phyloP scores from a whole-genome alignment of 2,888 invertebrate species.

The Epistrophella euchroma region DNA sequence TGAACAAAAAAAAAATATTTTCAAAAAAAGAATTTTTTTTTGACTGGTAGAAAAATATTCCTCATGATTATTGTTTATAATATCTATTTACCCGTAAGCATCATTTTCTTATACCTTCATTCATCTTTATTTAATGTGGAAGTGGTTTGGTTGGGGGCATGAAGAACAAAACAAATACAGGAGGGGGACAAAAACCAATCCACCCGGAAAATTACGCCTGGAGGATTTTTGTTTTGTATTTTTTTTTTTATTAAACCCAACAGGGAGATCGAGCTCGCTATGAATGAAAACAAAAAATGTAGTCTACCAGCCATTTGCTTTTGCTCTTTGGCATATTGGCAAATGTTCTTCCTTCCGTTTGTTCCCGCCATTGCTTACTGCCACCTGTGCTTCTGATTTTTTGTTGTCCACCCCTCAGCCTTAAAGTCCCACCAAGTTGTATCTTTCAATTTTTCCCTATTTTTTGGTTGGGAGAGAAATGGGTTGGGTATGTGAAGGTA shows the following conservation, averaged over 20 bases:
- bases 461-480: not conserved
- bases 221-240: constrained; percentile 18
- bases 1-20: constrained; percentile 1
- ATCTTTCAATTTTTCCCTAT: not conserved
- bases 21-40: constrained; percentile 28
- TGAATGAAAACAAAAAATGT: not conserved
- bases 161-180: not conserved
- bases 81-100: constrained; percentile 72
- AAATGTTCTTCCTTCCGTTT: constrained; percentile 37
- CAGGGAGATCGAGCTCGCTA: constrained; percentile 3
- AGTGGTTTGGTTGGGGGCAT: not conserved
- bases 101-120: constrained; percentile 59
- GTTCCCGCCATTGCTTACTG: constrained; percentile 5
- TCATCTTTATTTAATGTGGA: constrained; percentile 56
- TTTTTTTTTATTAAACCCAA: constrained; percentile 4
- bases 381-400: constrained; percentile 22
- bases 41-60: constrained; percentile 56
- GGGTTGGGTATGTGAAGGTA: not conserved
- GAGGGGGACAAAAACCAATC: constrained; percentile 55
- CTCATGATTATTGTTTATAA: constrained; percentile 77
- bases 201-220: constrained; percentile 73
- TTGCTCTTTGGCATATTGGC: constrained; percentile 71
- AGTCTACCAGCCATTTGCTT: constrained; percentile 57
- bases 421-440: not conserved
- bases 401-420: not conserved